phyloP scores from a whole-genome alignment of 2,888 invertebrate species.

The Cyclophora punctaria region DNA sequence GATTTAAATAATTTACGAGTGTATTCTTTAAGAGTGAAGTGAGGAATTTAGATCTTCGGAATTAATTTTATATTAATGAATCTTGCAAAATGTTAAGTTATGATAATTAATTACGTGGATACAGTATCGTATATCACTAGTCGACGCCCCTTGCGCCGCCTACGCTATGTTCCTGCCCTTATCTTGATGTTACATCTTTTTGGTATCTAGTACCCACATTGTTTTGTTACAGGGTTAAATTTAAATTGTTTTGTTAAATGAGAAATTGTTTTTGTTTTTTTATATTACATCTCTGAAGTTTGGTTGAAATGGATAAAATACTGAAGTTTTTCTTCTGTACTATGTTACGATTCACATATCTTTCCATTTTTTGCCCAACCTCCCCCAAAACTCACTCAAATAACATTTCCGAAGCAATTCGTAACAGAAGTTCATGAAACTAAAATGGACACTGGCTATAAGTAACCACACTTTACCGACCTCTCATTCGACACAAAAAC shows the following conservation, averaged over 20 bases:
- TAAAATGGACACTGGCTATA: slow-evolving; percentile 44
- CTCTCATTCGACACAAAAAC: slow-evolving; percentile 1
- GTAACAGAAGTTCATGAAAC: slow-evolving; percentile 54
- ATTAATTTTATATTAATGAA: background rate
- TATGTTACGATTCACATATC: no score
- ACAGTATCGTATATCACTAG: slow-evolving; percentile 36
- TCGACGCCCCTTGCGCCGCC: slow-evolving; percentile 54
- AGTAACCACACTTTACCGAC: slow-evolving; percentile 20
- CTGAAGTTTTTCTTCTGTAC: no score
- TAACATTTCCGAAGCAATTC: slow-evolving; percentile 62
- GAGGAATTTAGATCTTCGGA: no score
- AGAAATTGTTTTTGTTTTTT: no score
- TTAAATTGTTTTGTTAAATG: slow-evolving; percentile 2
- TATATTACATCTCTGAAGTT: no score
- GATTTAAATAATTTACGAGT: no score
- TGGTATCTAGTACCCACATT: slow-evolving; percentile 21
- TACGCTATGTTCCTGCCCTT: slow-evolving; percentile 46
- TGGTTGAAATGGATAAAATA: no score
- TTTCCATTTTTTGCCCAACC: slow-evolving; percentile 31
- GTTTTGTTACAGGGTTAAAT: slow-evolving; percentile 22
- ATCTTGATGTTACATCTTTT: slow-evolving; percentile 42
- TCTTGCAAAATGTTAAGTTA: slow-evolving; percentile 23
- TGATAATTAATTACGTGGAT: slow-evolving; percentile 50
- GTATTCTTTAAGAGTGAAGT: no score
- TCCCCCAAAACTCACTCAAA: slow-evolving; percentile 42